Conservation (phyloP, 2,888 invertebrate species). For the Tetranychus piercei region DNA sequence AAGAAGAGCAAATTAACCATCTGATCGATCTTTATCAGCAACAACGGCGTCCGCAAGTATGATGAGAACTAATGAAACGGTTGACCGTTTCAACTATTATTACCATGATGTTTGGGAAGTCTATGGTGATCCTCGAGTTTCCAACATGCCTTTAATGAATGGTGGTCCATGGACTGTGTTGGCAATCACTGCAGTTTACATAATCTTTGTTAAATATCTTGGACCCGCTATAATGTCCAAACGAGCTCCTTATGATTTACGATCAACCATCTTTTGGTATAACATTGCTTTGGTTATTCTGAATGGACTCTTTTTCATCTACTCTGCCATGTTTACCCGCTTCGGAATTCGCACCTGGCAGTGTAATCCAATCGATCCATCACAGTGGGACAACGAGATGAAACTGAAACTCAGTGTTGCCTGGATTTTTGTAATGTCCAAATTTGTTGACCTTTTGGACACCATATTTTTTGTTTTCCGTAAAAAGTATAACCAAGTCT, state of each 20-base stretch:
- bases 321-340: conserved; percentile 12
- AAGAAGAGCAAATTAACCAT: not conserved
- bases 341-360: conserved; percentile 18
- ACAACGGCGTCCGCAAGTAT: not conserved
- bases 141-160: conserved; percentile 8
- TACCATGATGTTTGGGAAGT: conserved; percentile 14
- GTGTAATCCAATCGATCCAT: conserved; percentile 13
- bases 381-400: conserved; percentile 2
- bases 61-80: conserved; percentile 1
- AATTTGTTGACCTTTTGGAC: conserved; percentile 23
- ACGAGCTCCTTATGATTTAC: conserved; percentile 15
- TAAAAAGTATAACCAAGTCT: conserved; percentile 24
- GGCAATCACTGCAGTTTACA: conserved; percentile 15
- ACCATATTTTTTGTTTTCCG: conserved; percentile 24
- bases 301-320: conserved; percentile 16
- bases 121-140: conserved; percentile 10
- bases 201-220: conserved; percentile 18
- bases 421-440: conserved; percentile 20
- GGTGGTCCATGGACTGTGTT: conserved; percentile 14
- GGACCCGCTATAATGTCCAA: conserved; percentile 18
- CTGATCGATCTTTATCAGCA: not conserved
- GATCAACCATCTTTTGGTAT: conserved; percentile 16
- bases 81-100: conserved; percentile 9
- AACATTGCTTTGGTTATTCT: conserved; percentile 19
- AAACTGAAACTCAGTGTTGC: conserved; percentile 11